These are phyloP conservation scores for Pangasius djambal DNA, from an alignment of 2,797 vertebrate genomes.

Conservation along the genomic window DNA sequence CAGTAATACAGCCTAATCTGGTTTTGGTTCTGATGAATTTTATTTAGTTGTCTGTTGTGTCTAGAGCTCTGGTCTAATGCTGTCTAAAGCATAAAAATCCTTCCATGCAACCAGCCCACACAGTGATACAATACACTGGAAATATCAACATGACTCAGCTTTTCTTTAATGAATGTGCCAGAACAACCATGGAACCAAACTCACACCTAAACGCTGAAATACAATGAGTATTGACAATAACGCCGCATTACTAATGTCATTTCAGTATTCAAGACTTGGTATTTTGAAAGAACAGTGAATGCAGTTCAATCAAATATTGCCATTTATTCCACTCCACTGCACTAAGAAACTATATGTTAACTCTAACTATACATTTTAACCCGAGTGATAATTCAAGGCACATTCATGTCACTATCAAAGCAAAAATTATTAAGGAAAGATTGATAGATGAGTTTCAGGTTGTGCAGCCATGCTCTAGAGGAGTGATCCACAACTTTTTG, in stretches of 20 bases:
- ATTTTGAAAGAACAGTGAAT: not conserved
- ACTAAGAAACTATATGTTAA: not conserved
- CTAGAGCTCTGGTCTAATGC: not conserved
- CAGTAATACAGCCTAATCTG: not conserved
- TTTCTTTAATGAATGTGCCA: not conserved
- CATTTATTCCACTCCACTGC: not conserved
- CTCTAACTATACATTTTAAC: not conserved
- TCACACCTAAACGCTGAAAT: not conserved
- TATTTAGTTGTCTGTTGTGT: not conserved
- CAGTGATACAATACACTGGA: constrained; percentile 21
- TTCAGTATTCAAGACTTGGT: not conserved
- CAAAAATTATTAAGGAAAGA: not conserved
- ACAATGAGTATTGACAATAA: not conserved
- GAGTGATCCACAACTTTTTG: not conserved
- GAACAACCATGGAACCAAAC: not conserved
- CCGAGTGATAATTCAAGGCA: not conserved
- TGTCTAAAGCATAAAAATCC: not conserved
- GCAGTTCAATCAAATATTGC: not conserved
- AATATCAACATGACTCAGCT: constrained; percentile 21
- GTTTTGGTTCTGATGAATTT: not conserved
- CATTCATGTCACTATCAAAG: not conserved
- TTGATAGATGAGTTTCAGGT: not conserved
- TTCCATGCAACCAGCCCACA: not conserved
- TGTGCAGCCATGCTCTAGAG: not conserved
- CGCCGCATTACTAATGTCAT: not conserved